A percentile compares a stretch with the other conserved stretches of the same genome.
Conservation (phyloP, 2,113 vertebrate species). For the Zosterops hypoxanthus region DNA sequence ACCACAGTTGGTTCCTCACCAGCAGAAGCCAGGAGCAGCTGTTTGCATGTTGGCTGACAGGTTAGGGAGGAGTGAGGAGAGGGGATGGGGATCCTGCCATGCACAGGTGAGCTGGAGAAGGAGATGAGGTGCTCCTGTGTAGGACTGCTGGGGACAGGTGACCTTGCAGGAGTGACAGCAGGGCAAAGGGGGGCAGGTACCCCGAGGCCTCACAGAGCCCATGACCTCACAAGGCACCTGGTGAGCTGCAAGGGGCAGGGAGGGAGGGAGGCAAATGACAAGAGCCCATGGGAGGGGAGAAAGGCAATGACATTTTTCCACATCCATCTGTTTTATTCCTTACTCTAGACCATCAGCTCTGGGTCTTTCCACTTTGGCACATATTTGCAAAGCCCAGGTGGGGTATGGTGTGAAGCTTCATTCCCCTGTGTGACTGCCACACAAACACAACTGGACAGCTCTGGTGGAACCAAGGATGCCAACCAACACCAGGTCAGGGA, state of each 20-base stretch:
- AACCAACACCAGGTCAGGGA: not conserved
- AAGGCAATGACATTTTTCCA: not conserved
- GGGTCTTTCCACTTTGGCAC: rapidly evolving
- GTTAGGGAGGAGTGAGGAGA: not conserved
- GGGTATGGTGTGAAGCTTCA: not conserved
- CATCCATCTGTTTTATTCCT: not conserved
- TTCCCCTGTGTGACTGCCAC: rapidly evolving
- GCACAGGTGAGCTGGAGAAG: not conserved
- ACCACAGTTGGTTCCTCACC: not conserved
- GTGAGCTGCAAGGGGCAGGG: not conserved
- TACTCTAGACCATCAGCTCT: rapidly evolving
- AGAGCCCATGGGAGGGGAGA: not conserved
- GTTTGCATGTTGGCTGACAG: rapidly evolving
- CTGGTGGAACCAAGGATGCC: not conserved
- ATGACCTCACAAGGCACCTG: not conserved
- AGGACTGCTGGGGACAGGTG: not conserved
- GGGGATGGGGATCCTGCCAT: rapidly evolving
- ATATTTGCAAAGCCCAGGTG: not conserved
- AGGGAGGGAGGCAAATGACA: not conserved
- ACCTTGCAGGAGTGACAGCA: not conserved
- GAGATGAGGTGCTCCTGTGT: rapidly evolving
- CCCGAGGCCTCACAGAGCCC: not conserved
- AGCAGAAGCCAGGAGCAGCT: not conserved
- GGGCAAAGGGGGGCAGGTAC: not conserved
- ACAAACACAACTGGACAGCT: not conserved